Evolutionary conservation across 1,140 invertebrate species (phyloP).

Genomic region (Drosophila simulans): DNA sequence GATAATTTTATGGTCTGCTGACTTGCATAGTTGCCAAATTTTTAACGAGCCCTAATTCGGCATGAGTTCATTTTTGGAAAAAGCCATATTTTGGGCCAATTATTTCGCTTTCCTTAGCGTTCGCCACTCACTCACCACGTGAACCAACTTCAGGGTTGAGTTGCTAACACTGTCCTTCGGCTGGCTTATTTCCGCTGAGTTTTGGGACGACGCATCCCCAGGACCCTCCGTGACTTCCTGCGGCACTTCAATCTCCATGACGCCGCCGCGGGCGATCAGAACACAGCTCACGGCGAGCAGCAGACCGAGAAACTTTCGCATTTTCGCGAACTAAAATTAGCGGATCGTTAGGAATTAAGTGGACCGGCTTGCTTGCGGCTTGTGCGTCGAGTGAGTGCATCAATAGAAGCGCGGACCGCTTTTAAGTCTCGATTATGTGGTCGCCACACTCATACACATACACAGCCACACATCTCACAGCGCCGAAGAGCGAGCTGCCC

Average conservation of each 20-base stretch:
- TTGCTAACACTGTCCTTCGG: constrained; percentile 5
- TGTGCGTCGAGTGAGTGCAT: constrained; percentile 58
- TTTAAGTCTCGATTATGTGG: constrained; percentile 70
- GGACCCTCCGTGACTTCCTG: constrained; percentile 4
- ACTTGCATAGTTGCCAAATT: constrained; percentile 7
- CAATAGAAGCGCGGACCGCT: constrained; percentile 56
- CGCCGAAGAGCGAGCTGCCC: constrained; percentile 31
- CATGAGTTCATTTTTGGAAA: background rate
- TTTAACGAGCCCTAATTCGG: constrained; percentile 19
- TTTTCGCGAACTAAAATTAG: constrained; percentile 19
- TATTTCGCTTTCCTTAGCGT: background rate
- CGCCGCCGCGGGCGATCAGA: constrained; percentile 14
- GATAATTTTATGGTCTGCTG: constrained; percentile 37
- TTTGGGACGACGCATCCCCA: background rate
- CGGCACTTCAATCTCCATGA: constrained; percentile 25
- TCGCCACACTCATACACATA: constrained; percentile 4
- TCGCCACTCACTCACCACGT: constrained; percentile 57
- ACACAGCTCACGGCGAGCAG: constrained; percentile 18
- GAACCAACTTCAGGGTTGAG: constrained; percentile 61
- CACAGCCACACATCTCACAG: constrained; percentile 25
- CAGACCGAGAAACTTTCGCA: constrained; percentile 25
- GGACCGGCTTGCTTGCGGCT: constrained; percentile 44
- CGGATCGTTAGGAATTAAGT: constrained; percentile 21
- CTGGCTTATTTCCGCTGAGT: background rate
- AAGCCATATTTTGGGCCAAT: background rate